Evolutionary conservation across 2,113 vertebrate species (phyloP), one percentile per base, ranked within the genome.

Genomic region (Anoplopoma fimbria): DNA sequence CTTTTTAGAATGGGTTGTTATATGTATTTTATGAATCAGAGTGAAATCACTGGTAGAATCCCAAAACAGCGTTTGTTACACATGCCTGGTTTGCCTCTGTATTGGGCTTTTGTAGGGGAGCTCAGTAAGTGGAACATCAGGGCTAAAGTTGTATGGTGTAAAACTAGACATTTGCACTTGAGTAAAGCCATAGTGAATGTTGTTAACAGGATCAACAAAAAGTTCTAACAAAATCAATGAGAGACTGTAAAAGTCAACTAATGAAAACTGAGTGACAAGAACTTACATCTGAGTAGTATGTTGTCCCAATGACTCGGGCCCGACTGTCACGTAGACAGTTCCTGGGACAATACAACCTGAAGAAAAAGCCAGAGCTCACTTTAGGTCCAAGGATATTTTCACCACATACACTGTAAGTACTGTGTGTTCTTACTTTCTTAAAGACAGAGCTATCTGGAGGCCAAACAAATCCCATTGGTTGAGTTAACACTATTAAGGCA

Each of bases 271-370:
- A 27, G 53, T 31, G 5, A 47, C 17, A 67, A 74, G 12, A 29
- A 96, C 98, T 97, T 94, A 99, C 98, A 92, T 99, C 98, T 84
- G 95, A 96, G 89, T 98, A 99, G 93, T 97, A 91, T 31, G 93
- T 95, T 68, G 96, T 96, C 86, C 98, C 98, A 79, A 96, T 96
- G 51, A 99, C 98, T 80, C 96, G 93, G 69, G 93, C 95, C 80
- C 92, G 93, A 86, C 96, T 97, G 67, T 95, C 94, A 67, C 95
- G 95, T 90, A 96, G 94, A 83, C 98, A 99, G 82, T 97, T 97
- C 61, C 79, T 96, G 87, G 98, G 98, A 93, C 98, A 99, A 74
- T 97, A 98, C 31, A 99, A 92, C 93, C 98, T 99, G 90, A 60
- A 76, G 67, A 80, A 34, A 64, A 77, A 82, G 68, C 19, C 7